Conservation (phyloP, 30 jellyfish, hydroid and myxozoan species). For the Turritopsis rubra region DNA sequence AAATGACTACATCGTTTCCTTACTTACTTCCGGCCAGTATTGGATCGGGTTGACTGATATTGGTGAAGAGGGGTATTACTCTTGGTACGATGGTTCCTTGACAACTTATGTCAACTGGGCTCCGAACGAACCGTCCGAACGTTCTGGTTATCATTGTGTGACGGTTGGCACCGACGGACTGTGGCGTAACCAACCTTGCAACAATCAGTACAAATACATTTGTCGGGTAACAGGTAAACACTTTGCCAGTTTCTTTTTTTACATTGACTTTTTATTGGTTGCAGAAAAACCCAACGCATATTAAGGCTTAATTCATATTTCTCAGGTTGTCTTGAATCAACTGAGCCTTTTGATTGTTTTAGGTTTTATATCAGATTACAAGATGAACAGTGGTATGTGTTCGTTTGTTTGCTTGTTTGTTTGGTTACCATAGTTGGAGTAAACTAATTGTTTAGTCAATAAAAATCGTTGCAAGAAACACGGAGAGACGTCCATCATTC, state of each 20-base stretch:
- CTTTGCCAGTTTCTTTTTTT: too few species aligned
- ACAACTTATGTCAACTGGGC: slow-evolving; percentile 4
- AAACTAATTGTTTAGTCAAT: too few species aligned
- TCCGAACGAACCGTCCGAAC: background rate
- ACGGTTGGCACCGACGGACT: background rate
- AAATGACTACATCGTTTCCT: background rate
- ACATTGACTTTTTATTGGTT: too few species aligned
- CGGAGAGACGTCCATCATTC: background rate
- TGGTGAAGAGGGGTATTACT: slow-evolving; percentile 3
- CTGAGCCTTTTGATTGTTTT: background rate
- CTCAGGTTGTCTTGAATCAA: background rate
- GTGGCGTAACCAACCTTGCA: slow-evolving; percentile 5
- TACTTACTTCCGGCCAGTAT: background rate
- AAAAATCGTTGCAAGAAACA: too few species aligned
- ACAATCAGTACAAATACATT: background rate
- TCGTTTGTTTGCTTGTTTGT: background rate
- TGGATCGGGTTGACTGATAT: slow-evolving; percentile 9
- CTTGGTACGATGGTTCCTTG: slow-evolving; percentile 17
- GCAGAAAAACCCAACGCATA: too few species aligned
- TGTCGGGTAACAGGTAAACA: slow-evolving; percentile 1
- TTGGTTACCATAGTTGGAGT: too few species aligned
- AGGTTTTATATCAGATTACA: slow-evolving; percentile 13
- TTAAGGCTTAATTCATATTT: background rate
- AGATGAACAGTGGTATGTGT: slow-evolving; percentile 2
- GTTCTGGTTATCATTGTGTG: background rate